Evolutionary conservation across 1,140 invertebrate genomes (phyloP).

Genomic region (Sitophilus oryzae): DNA sequence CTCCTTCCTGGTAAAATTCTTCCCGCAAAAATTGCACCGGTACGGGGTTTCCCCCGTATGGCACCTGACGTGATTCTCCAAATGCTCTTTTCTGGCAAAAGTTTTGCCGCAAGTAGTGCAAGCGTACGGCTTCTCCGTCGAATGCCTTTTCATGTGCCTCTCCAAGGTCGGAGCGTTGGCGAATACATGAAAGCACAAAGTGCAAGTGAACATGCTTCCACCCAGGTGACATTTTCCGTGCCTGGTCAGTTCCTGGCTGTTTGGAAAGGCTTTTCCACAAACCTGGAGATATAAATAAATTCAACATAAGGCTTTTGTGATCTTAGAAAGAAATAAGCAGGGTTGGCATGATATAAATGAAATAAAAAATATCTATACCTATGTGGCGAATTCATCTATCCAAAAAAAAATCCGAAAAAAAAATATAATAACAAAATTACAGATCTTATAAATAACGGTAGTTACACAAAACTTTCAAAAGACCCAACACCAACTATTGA

Average conservation of each 20-base stretch:
- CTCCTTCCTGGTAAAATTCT: conserved; percentile 64
- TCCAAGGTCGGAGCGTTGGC: conserved; percentile 64
- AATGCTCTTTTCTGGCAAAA: conserved; percentile 79
- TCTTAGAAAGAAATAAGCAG: no score
- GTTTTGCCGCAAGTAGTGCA: conserved; percentile 80
- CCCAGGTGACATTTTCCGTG: conserved; percentile 77
- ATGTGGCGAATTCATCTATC: no score
- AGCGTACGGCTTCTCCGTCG: conserved; percentile 74
- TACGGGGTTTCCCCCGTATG: conserved; percentile 81
- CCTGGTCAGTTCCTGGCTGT: conserved; percentile 66
- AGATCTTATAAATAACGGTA: no score
- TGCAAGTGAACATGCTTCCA: conserved; percentile 67
- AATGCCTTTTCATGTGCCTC: conserved; percentile 69
- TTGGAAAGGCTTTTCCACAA: conserved; percentile 73
- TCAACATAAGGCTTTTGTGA: no score
- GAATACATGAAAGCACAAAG: conserved; percentile 68
- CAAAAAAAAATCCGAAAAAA: no score
- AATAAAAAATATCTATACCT: no score
- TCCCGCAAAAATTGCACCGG: conserved; percentile 59
- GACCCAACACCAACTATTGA: no score
- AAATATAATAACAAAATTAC: no score
- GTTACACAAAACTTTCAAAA: no score
- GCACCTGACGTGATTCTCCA: conserved; percentile 75
- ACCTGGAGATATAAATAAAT: no score
- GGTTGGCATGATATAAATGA: no score